Percentiles rank a stretch among this genome's conserved stretches.
Evolutionary conservation across 2,113 vertebrate genomes (phyloP).

Genomic region (Sapayoa aenigma): DNA sequence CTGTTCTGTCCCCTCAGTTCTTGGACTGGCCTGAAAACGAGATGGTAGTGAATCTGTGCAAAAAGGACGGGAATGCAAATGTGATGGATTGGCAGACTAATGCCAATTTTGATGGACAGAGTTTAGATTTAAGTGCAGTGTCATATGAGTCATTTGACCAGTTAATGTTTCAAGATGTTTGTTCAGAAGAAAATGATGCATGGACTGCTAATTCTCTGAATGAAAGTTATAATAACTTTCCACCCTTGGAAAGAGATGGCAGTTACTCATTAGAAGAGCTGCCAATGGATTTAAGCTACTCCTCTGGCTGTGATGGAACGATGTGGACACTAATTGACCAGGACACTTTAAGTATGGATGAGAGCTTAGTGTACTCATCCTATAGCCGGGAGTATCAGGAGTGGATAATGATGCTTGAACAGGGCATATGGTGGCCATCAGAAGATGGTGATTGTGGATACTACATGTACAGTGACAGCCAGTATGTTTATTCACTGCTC

Average conservation of each 20-base stretch:
- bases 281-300: slow-evolving; percentile 79
- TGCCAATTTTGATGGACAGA: slow-evolving; percentile 74
- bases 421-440: slow-evolving; percentile 93
- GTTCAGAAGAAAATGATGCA: slow-evolving; percentile 76
- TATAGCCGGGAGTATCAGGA: slow-evolving; percentile 87
- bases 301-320: slow-evolving; percentile 62
- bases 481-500: slow-evolving; percentile 91
- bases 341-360: slow-evolving; percentile 70
- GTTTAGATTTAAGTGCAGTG: slow-evolving; percentile 56
- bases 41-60: slow-evolving; percentile 70
- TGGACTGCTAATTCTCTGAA: slow-evolving; percentile 75
- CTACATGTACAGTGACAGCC: slow-evolving; percentile 90
- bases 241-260: slow-evolving; percentile 51
- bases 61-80: slow-evolving; percentile 73
- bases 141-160: slow-evolving; percentile 70
- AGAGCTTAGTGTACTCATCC: slow-evolving; percentile 76
- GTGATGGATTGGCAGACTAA: slow-evolving; percentile 70
- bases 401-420: slow-evolving; percentile 88
- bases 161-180: slow-evolving; percentile 81
- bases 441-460: slow-evolving; percentile 92
- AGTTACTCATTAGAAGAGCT: slow-evolving; percentile 68
- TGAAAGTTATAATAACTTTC: slow-evolving; percentile 71
- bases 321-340: slow-evolving; percentile 64
- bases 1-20: slow-evolving; percentile 34
- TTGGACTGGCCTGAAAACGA: slow-evolving; percentile 63